A percentile compares a stretch with the other conserved stretches of the same genome.
Evolutionary conservation across 2,113 vertebrate species (phyloP).

Genomic region (Oenanthe melanoleuca): DNA sequence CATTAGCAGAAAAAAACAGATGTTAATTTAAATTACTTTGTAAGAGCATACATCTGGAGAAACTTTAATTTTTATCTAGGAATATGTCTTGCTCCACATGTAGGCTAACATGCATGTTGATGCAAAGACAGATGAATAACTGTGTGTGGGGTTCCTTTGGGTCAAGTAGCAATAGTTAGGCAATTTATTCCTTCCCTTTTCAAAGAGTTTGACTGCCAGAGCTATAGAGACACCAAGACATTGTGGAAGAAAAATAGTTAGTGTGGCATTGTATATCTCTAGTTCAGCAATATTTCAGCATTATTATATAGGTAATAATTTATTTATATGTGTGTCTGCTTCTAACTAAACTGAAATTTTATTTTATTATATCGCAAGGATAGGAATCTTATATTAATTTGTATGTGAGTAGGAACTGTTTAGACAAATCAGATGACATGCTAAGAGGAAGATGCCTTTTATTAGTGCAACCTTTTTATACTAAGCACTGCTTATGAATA

Average conservation of each 20-base stretch:
- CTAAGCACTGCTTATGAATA: background rate
- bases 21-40: background rate
- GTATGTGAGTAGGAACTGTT: background rate
- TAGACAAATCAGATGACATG: background rate
- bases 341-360: background rate
- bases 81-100: background rate
- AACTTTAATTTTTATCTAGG: background rate
- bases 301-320: background rate
- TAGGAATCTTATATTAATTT: background rate
- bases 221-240: background rate
- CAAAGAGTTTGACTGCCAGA: background rate
- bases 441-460: background rate
- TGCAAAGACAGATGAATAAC: background rate
- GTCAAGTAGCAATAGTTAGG: background rate
- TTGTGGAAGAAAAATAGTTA: background rate
- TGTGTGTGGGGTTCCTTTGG: background rate
- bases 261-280: background rate
- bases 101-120: rapidly evolving
- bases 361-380: background rate
- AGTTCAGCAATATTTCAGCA: background rate
- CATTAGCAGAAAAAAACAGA: background rate
- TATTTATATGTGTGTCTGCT: background rate
- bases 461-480: background rate
- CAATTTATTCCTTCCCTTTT: background rate
- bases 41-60: background rate